A percentile compares a stretch with the other conserved stretches of the same genome.
Conservation (phyloP, 1,140 invertebrate genomes). For the Mya arenaria region DNA sequence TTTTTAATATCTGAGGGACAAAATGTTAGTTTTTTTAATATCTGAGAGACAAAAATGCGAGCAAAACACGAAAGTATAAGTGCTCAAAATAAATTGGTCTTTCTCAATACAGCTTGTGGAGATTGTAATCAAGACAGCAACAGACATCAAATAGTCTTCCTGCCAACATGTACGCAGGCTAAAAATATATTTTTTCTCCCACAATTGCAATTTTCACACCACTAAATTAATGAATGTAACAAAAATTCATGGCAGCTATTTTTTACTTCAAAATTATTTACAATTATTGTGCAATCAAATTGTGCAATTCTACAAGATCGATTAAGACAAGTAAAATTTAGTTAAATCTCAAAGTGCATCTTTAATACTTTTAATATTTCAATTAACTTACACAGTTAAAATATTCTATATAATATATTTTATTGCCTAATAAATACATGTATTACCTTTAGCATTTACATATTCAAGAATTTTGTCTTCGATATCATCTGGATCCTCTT, state of each 20-base stretch:
- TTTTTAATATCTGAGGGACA: constrained; percentile 11
- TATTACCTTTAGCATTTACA: constrained; percentile 15
- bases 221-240: constrained; percentile 15
- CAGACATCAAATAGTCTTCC: constrained; percentile 4
- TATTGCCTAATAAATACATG: constrained; percentile 15
- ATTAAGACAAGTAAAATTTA: constrained; percentile 13
- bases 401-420: constrained; percentile 14
- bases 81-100: constrained; percentile 14
- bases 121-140: constrained; percentile 14
- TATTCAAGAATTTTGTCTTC: constrained; percentile 15
- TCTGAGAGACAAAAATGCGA: constrained; percentile 10
- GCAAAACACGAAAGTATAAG: constrained; percentile 6
- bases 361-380: constrained; percentile 16
- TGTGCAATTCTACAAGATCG: constrained; percentile 13
- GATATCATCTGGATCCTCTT: constrained; percentile 13
- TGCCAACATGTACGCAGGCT: constrained; percentile 8
- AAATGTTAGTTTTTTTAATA: constrained; percentile 16
- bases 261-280: constrained; percentile 16
- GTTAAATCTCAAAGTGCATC: constrained; percentile 14
- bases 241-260: constrained; percentile 10
- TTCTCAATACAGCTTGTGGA: constrained; percentile 6
- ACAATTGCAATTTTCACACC: constrained; percentile 12
- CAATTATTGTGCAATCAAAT: constrained; percentile 15
- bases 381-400: constrained; percentile 15
- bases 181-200: constrained; percentile 12